Percentiles rank a stretch among this genome's conserved stretches.
phyloP scores from a whole-genome alignment of 2,888 invertebrate species.

The Drosophila antonietae region DNA sequence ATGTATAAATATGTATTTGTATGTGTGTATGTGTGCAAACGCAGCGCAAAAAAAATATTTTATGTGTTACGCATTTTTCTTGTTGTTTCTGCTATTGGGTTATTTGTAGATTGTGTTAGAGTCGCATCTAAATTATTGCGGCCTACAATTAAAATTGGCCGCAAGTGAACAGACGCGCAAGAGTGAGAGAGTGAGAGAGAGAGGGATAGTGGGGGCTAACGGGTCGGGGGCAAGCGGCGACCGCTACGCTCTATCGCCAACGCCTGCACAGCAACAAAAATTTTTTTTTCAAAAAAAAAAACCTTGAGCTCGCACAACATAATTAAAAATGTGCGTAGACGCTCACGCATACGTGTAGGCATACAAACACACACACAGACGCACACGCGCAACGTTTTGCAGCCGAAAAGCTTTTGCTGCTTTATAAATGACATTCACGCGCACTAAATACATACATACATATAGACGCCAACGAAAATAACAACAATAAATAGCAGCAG shows the following conservation, averaged over 20 bases:
- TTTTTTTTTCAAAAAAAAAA: constrained; percentile 51
- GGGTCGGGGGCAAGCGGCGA: constrained; percentile 23
- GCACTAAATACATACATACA: constrained; percentile 68
- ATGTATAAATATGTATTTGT: background rate
- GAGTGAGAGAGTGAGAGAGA: constrained; percentile 1
- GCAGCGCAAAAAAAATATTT: constrained; percentile 47
- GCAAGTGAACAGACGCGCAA: constrained; percentile 42
- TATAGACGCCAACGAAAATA: constrained; percentile 22
- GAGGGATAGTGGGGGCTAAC: background rate
- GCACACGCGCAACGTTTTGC: constrained; percentile 54
- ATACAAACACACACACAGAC: constrained; percentile 22
- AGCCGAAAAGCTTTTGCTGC: constrained; percentile 70
- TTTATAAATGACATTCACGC: constrained; percentile 78
- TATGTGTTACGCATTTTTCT: constrained; percentile 34
- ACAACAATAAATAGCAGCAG: background rate
- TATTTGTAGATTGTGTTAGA: constrained; percentile 62
- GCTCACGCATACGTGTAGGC: constrained; percentile 23
- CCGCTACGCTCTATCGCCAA: constrained; percentile 53
- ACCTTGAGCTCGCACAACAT: constrained; percentile 80
- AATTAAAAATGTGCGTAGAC: constrained; percentile 81
- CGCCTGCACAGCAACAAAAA: constrained; percentile 75
- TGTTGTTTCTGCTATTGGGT: constrained; percentile 15
- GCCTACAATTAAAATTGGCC: constrained; percentile 79
- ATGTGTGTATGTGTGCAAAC: constrained; percentile 24
- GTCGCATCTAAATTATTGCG: constrained; percentile 65